Conservation (phyloP, 2,113 vertebrate genomes). For the Pterophyllum scalare region DNA sequence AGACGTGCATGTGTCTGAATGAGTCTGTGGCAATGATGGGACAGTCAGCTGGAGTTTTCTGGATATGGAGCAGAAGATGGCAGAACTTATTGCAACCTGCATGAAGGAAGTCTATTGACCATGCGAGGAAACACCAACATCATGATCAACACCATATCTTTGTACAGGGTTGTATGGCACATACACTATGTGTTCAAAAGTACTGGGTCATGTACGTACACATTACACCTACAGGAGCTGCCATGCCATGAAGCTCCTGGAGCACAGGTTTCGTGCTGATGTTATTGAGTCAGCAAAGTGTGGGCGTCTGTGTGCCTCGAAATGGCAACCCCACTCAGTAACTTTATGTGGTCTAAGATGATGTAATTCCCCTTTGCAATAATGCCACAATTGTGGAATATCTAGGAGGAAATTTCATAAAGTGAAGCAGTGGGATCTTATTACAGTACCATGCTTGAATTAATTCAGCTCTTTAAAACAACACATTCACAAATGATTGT, state of each 20-base stretch:
- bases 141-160: background rate
- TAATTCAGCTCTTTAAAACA: background rate
- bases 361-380: background rate
- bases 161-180: background rate
- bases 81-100: constrained; percentile 97
- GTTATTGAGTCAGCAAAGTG: background rate
- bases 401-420: background rate
- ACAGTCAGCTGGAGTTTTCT: constrained; percentile 96
- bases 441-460: no score
- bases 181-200: background rate
- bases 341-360: background rate
- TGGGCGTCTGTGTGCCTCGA: background rate
- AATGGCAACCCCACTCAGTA: background rate
- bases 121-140: constrained; percentile 68
- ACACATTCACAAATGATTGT: background rate
- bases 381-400: background rate
- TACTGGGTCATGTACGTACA: background rate
- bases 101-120: constrained; percentile 97
- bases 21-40: constrained; percentile 99
- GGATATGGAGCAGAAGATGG: constrained; percentile 96
- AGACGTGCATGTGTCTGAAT: constrained; percentile 99
- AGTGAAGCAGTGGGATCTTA: no score
- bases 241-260: background rate
- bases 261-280: background rate
- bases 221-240: background rate